phyloP scores from a whole-genome alignment of 2,888 invertebrate genomes.

The Drosophila fungiperda region DNA sequence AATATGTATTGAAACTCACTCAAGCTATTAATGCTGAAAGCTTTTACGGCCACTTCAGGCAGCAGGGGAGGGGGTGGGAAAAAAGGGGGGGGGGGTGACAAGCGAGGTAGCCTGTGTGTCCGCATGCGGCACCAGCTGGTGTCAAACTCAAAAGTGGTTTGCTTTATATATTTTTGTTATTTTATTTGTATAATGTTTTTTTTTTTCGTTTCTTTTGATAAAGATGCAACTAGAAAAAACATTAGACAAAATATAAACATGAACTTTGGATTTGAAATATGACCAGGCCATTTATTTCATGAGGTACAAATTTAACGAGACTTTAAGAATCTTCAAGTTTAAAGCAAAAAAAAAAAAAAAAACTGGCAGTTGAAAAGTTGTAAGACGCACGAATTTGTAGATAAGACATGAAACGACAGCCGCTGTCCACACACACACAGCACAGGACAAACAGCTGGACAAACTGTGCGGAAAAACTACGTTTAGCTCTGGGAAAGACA shows the following conservation, averaged over 20 bases:
- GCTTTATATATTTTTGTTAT: constrained; percentile 49
- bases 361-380: constrained; percentile 43
- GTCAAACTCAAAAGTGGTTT: constrained; percentile 83
- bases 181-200: constrained; percentile 30
- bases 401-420: constrained; percentile 76
- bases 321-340: constrained; percentile 31
- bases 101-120: constrained; percentile 44
- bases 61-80: constrained; percentile 20
- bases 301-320: constrained; percentile 19
- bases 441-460: constrained; percentile 64
- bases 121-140: constrained; percentile 82
- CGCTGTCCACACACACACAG: constrained; percentile 65
- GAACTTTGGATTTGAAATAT: constrained; percentile 76
- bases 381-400: constrained; percentile 65
- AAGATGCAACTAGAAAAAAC: constrained; percentile 66
- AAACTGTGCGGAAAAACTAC: constrained; percentile 78
- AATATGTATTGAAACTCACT: constrained; percentile 81
- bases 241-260: constrained; percentile 83
- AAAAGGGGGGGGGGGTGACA: constrained; percentile 13
- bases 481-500: constrained; percentile 68
- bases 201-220: not conserved
- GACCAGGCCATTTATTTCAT: constrained; percentile 47
- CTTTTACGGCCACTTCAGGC: constrained; percentile 81
- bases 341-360: constrained; percentile 41
- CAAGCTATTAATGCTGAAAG: constrained; percentile 81